phyloP scores from a whole-genome alignment of 2,797 vertebrate species.

The Anguilla megastoma region DNA sequence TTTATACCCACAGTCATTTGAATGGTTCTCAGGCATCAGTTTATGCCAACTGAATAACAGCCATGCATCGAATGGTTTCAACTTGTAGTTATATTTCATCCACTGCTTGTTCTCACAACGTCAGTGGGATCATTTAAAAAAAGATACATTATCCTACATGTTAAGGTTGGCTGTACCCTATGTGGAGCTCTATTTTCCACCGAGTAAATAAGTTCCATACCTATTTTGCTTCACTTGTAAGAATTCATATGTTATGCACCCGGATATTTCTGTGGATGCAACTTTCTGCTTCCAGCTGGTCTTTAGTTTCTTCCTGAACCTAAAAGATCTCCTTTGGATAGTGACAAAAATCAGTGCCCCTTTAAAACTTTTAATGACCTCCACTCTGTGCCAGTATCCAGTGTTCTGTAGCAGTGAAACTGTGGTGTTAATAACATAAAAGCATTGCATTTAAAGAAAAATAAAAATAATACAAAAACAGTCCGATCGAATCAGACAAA shows the following conservation, averaged over 20 bases:
- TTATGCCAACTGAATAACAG: not conserved
- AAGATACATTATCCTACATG: not conserved
- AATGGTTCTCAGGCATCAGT: not conserved
- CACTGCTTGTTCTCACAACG: conserved; percentile 23
- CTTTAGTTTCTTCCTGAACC: conserved; percentile 56
- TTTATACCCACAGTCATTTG: not conserved
- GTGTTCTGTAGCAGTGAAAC: conserved; percentile 48
- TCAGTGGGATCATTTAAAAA: conserved; percentile 9
- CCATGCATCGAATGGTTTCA: not conserved
- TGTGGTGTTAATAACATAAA: conserved; percentile 60
- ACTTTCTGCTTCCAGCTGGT: conserved; percentile 56
- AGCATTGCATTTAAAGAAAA: conserved; percentile 51
- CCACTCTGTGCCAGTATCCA: conserved; percentile 38
- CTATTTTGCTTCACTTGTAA: conserved; percentile 51
- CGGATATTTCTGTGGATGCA: conserved; percentile 49
- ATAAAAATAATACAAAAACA: conserved; percentile 47
- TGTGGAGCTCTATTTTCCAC: conserved; percentile 37
- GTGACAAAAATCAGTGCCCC: conserved; percentile 51
- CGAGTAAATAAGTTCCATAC: conserved; percentile 39
- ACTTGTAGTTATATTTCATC: conserved; percentile 24
- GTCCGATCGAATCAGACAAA: conserved; percentile 41
- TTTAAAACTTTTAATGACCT: conserved; percentile 28
- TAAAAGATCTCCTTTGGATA: conserved; percentile 46
- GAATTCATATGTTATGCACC: conserved; percentile 32
- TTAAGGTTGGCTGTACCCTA: not conserved